Evolutionary conservation across 2,888 invertebrate species (phyloP).

Genomic region (Dendrolimus houi): DNA sequence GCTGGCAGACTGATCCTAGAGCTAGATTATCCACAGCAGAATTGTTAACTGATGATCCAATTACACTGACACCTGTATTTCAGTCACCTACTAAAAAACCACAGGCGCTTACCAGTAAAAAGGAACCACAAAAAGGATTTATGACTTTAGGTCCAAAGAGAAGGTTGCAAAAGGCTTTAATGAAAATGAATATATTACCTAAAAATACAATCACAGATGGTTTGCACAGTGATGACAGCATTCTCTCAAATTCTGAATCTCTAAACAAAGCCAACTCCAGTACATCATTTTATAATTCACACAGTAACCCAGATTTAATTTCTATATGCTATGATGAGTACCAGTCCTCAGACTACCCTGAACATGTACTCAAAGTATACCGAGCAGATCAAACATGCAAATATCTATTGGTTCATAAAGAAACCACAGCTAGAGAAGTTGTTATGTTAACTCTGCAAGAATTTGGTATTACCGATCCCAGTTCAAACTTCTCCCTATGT

Average conservation of each 20-base stretch:
- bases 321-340: constrained; percentile 89
- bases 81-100: constrained; percentile 74
- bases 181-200: constrained; percentile 92
- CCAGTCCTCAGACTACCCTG: constrained; percentile 90
- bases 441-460: constrained; percentile 98
- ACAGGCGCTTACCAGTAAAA: constrained; percentile 75
- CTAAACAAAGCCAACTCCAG: constrained; percentile 63
- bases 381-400: constrained; percentile 98
- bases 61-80: constrained; percentile 64
- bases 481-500: constrained; percentile 95
- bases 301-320: constrained; percentile 92
- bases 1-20: constrained; percentile 81
- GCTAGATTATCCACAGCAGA: constrained; percentile 89
- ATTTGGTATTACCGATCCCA: constrained; percentile 96
- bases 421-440: constrained; percentile 91
- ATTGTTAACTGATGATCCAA: constrained; percentile 69
- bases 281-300: constrained; percentile 84
- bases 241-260: constrained; percentile 76
- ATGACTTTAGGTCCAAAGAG: constrained; percentile 93
- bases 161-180: constrained; percentile 88
- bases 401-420: constrained; percentile 96
- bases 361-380: constrained; percentile 97
- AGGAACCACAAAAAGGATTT: constrained; percentile 85
- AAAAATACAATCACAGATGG: constrained; percentile 86
- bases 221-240: constrained; percentile 80